A percentile compares a stretch with the other conserved stretches of the same genome.
Evolutionary conservation across 1,140 invertebrate genomes (phyloP).

Genomic region (Centruroides vittatus): DNA sequence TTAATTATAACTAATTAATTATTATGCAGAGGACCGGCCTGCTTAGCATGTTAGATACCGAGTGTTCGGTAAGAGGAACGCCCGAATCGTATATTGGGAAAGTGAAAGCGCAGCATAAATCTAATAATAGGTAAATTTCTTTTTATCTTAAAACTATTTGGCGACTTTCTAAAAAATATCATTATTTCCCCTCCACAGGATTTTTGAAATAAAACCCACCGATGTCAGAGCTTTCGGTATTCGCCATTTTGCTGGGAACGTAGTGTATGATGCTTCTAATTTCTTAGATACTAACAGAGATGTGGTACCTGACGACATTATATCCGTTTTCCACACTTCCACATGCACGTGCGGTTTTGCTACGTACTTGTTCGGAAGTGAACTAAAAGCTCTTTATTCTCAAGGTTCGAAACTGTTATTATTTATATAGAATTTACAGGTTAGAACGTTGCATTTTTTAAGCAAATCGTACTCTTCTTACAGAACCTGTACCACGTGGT

Average conservation of each 20-base stretch:
- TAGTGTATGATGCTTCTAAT: conserved; percentile 71
- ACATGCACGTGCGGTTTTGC: conserved; percentile 86
- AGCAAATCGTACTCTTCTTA: too few species aligned
- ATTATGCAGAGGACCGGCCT: too few species aligned
- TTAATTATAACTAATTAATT: too few species aligned
- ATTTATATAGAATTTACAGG: too few species aligned
- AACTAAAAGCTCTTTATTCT: conserved; percentile 70
- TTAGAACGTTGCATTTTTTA: too few species aligned
- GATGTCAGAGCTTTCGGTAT: conserved; percentile 49
- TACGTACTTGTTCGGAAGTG: conserved; percentile 78
- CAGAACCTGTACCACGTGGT: too few species aligned
- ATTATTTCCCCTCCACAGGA: not conserved
- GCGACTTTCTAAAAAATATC: not conserved
- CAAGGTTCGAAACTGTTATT: conserved; percentile 33
- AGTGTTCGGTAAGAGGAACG: too few species aligned
- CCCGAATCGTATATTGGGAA: too few species aligned
- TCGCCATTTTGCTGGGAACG: conserved; percentile 74
- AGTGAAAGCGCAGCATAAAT: too few species aligned
- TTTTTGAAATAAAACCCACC: not conserved
- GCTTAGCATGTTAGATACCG: too few species aligned
- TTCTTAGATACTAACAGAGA: conserved; percentile 84
- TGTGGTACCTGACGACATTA: conserved; percentile 74
- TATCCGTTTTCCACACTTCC: conserved; percentile 80
- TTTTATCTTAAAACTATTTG: too few species aligned
- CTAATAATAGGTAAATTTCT: too few species aligned